Percentiles rank a stretch among this genome's conserved stretches.
Conservation (phyloP, 2,113 vertebrate species). For the Oreochromis tanganicae region DNA sequence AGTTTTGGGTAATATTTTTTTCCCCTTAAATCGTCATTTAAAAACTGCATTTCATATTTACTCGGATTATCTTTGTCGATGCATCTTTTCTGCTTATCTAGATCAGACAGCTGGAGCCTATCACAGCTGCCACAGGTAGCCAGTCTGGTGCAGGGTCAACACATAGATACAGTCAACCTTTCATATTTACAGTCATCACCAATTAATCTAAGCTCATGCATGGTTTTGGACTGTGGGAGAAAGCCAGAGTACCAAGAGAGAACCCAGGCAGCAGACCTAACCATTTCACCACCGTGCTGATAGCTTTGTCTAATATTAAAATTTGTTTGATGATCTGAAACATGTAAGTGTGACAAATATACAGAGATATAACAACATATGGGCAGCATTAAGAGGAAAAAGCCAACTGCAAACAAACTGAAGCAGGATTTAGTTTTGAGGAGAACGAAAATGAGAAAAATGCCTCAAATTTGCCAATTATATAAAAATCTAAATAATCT, state of each 20-base stretch:
- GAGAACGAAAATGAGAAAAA: background rate
- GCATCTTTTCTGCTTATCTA: background rate
- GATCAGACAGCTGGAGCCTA: background rate
- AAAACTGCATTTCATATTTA: background rate
- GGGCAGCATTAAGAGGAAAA: background rate
- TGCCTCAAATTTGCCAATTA: background rate
- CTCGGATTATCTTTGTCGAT: background rate
- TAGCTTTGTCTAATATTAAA: background rate
- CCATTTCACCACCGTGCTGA: background rate
- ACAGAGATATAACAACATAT: background rate
- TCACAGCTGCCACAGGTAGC: background rate
- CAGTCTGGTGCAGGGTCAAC: background rate
- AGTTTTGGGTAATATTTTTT: background rate
- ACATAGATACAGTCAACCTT: background rate
- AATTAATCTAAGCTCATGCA: background rate
- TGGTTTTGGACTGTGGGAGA: background rate
- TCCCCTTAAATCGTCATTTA: background rate
- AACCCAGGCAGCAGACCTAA: background rate
- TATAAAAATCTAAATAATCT: background rate
- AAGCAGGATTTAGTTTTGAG: background rate
- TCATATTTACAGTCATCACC: background rate
- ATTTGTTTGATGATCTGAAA: background rate
- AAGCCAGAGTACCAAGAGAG: background rate
- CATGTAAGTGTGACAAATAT: background rate
- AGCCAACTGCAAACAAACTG: background rate